Evolutionary conservation across 2,888 invertebrate genomes (phyloP).

Genomic region (Apamea anceps): DNA sequence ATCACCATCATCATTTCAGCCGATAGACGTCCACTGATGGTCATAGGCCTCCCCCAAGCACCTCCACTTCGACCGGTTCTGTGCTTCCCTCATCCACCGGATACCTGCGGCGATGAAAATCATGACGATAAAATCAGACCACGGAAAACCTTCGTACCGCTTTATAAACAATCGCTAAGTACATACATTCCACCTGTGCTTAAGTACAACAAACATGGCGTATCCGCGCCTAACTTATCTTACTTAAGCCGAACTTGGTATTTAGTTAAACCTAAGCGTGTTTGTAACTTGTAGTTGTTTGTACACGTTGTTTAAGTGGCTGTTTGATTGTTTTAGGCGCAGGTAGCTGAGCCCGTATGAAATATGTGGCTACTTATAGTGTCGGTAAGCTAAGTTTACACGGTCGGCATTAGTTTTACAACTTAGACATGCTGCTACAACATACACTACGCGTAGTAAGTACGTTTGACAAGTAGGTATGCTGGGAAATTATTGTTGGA

Average conservation of each 20-base stretch:
- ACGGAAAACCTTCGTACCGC: not conserved
- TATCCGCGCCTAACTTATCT: slow-evolving; percentile 82
- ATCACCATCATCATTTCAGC: not conserved
- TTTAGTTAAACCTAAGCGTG: slow-evolving; percentile 87
- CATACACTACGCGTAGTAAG: slow-evolving; percentile 58
- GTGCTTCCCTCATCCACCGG: not conserved
- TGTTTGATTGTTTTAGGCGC: slow-evolving; percentile 89
- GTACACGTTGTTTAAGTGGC: slow-evolving; percentile 78
- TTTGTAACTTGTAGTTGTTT: slow-evolving; percentile 78
- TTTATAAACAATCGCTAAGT: slow-evolving; percentile 43
- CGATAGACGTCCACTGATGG: not conserved
- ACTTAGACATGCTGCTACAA: slow-evolving; percentile 73
- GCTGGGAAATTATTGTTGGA: slow-evolving; percentile 32
- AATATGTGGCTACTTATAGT: slow-evolving; percentile 87
- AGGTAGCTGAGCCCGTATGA: slow-evolving; percentile 87
- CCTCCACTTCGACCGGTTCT: not conserved
- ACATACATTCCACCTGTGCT: slow-evolving; percentile 43
- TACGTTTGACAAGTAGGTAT: slow-evolving; percentile 61
- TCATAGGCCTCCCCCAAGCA: not conserved
- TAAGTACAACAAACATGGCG: slow-evolving; percentile 58
- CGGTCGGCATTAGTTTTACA: slow-evolving; percentile 85
- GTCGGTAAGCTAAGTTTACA: slow-evolving; percentile 86
- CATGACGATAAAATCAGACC: not conserved
- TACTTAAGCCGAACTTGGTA: slow-evolving; percentile 87
- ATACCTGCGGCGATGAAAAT: not conserved